These are phyloP conservation scores for Melanaphis sacchari DNA, from an alignment of 1,140 invertebrate genomes.

Conservation along the genomic window DNA sequence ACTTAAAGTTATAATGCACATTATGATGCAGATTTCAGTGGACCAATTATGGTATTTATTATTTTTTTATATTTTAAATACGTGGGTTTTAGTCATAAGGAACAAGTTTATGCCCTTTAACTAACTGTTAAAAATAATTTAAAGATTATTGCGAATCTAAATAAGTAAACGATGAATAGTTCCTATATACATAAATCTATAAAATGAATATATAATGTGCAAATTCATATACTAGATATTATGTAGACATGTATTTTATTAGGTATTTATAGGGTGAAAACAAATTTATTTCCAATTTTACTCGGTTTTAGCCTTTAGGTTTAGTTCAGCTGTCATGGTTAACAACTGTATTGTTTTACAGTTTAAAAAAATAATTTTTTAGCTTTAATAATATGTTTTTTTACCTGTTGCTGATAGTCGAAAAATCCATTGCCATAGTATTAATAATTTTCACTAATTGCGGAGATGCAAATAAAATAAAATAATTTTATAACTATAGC, in stretches of 20 bases:
- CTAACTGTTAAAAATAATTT: too few species aligned
- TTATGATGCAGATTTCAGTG: too few species aligned
- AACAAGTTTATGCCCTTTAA: too few species aligned
- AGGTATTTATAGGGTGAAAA: neutral
- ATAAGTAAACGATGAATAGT: neutral
- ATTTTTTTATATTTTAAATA: too few species aligned
- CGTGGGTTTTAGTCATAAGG: too few species aligned
- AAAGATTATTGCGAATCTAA: neutral
- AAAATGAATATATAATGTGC: neutral
- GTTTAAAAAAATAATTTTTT: neutral
- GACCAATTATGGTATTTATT: too few species aligned
- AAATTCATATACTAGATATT: neutral
- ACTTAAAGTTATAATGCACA: too few species aligned
- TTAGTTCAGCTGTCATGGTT: neutral
- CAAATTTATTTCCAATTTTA: neutral
- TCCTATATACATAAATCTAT: neutral
- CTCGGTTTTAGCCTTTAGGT: neutral
- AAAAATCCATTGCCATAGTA: too few species aligned
- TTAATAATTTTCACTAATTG: too few species aligned
- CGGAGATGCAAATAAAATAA: neutral
- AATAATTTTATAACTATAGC: neutral
- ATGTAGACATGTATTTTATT: neutral
- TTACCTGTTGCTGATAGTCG: too few species aligned
- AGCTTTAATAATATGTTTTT: too few species aligned
- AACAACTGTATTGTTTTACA: neutral